These are phyloP conservation scores for Pituophis catenifer DNA, from an alignment of 2,113 vertebrate genomes.

Conservation along the genomic window DNA sequence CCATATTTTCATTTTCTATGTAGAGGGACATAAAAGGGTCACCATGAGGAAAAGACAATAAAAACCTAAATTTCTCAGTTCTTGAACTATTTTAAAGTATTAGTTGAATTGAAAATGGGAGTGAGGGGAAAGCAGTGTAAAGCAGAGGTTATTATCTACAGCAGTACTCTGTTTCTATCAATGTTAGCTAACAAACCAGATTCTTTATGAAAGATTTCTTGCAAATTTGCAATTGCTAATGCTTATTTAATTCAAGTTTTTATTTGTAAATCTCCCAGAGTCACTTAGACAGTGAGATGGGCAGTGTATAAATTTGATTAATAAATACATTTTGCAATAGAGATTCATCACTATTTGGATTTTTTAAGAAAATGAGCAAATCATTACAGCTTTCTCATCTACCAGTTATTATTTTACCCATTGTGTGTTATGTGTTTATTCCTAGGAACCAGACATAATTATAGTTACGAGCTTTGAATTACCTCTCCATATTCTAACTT, in stretches of 20 bases:
- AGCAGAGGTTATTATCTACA: background rate
- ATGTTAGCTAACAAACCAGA: background rate
- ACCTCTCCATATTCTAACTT: background rate
- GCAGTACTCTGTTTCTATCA: background rate
- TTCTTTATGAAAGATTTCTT: background rate
- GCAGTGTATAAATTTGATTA: background rate
- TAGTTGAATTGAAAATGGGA: background rate
- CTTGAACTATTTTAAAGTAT: background rate
- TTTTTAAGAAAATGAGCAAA: background rate
- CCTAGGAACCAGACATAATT: background rate
- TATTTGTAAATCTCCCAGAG: background rate
- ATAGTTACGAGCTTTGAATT: background rate
- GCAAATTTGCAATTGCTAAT: background rate
- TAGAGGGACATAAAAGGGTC: background rate
- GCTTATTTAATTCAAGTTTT: background rate
- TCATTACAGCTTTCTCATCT: background rate
- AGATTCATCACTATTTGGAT: background rate
- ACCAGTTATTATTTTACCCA: background rate
- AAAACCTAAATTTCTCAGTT: background rate
- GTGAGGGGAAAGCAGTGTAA: background rate
- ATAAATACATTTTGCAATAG: background rate
- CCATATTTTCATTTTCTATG: background rate
- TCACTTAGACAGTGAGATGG: background rate
- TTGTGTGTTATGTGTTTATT: background rate
- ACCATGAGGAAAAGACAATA: background rate